Base-by-base conservation (phyloP, 2,113 vertebrate species). In the Muntiacus muntjak region DNA sequence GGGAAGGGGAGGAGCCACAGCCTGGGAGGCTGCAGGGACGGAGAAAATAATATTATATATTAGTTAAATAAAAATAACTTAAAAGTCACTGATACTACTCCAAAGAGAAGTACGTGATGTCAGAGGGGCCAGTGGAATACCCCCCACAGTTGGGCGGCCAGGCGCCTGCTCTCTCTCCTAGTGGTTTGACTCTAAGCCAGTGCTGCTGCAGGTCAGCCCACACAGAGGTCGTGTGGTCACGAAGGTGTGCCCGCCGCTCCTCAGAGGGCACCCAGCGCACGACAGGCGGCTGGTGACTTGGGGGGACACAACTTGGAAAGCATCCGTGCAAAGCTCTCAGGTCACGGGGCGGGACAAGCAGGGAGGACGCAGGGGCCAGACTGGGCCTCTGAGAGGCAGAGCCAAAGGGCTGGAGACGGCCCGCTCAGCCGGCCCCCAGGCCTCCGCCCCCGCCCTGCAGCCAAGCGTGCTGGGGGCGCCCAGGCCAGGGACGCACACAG, bases 151-250 rank as follows among this genome's bases (percentile, higher is more conserved):
- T 7, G 62, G 54, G 40, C 13, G 5, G 86, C 81, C 15, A 6
- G 57, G 79, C 85, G 10, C 5, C 81, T 26, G n/a, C 7, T 45
- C 67, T 36, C 89, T 92, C 81, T 98, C 97, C 97, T 99, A 99
- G 99, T 99, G 99, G 99, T 99, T 98, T 94, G 95, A 81, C 67
- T 94, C 81, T 95, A 98, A 98, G 98, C 98, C 96, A 96, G 98
- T 58, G 2, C 98, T 97, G 98, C 97, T 96, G 97, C 96, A 95
- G 79, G 76, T 71, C 33, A 50, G 95, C 89, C 43, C 23, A 2
- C 84, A 30, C 3, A 21, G 52, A 90, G 89, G 55, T 87, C 15
- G 8, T 30, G 6, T 13, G 90, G 92, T 84, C 81, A 15, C 23
- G 0, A 60, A 92, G 91, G 91, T 50, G 84, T 67, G 15, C 91